Base-by-base conservation (phyloP, 2,888 invertebrate genomes). In the Cremastinae sp. region DNA sequence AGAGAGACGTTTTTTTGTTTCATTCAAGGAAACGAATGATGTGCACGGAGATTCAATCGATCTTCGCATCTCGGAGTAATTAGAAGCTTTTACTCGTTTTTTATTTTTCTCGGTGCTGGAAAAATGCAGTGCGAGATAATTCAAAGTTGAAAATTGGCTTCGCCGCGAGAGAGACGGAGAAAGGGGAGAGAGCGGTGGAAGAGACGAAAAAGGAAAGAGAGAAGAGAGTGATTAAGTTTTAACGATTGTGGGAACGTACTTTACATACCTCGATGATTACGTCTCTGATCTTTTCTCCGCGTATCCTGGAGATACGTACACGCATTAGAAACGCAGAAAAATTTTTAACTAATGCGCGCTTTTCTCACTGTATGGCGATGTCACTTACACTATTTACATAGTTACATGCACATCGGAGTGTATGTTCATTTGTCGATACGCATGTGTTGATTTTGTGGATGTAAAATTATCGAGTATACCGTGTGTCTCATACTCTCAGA, bases 181-280 rank as follows among this genome's bases (percentile, higher is more conserved):
- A 22, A 14, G 35, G n/a, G n/a, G 49, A 18, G 49, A 39, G 51
- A 20, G 14, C 43, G 28, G 55, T 14, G 5, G 9, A 28, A n/a
- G 55, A 12, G 35, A 43, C 1, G 16, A 9, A 39, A 35, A 9
- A 22, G n/a, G 28, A 39, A 49, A 61, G 18, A 61, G 55, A 55
- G 37, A 35, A 14, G 28, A 45, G 62, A 75, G 69, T 68, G 66
- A 75, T 75, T 72, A 72, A 75, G 51, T 72, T 72, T 75, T 72
- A 72, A 75, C 68, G 75, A 75, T 75, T 75, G 75, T 75, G 72
- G 68, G 72, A 75, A 75, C 58, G 43, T 22, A 45, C 56, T 68
- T 72, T 72, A 68, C 75, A 72, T 75, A 68, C 62, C 72, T 64
- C 56, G 53, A 12, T 64, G 71, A 75, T 72, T 75, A 68, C 65